phyloP scores from a whole-genome alignment of 2,797 vertebrate genomes.

The Enteromius trimaculatus region DNA sequence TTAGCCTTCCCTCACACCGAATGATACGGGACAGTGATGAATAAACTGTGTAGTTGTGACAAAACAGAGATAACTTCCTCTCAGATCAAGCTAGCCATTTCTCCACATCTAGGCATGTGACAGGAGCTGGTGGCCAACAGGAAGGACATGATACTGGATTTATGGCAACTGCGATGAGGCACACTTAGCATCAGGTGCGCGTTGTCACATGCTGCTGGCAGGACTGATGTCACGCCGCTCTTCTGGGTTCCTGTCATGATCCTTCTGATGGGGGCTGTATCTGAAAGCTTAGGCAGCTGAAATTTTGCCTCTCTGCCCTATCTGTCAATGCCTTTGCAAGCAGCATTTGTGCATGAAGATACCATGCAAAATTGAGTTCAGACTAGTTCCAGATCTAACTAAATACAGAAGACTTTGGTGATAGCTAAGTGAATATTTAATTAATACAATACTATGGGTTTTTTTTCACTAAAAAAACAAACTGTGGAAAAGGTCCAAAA shows the following conservation, averaged over 20 bases:
- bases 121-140: constrained; percentile 5
- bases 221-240: neutral
- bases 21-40: neutral
- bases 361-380: neutral
- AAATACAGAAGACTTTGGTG: neutral
- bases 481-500: neutral
- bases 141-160: constrained; percentile 11
- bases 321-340: neutral
- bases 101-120: neutral
- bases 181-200: constrained; percentile 11
- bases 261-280: neutral
- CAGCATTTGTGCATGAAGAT: neutral
- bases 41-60: neutral
- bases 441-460: neutral
- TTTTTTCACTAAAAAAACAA: neutral
- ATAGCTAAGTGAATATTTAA: neutral
- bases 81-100: neutral
- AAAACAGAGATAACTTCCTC: neutral
- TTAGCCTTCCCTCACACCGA: constrained; percentile 36
- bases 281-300: neutral
- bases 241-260: neutral
- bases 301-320: neutral
- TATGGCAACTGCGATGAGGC: constrained; percentile 1
- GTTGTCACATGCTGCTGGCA: neutral
- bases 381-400: neutral